Conservation (phyloP, 2,888 invertebrate species). For the Pristionchus exspectatus region DNA sequence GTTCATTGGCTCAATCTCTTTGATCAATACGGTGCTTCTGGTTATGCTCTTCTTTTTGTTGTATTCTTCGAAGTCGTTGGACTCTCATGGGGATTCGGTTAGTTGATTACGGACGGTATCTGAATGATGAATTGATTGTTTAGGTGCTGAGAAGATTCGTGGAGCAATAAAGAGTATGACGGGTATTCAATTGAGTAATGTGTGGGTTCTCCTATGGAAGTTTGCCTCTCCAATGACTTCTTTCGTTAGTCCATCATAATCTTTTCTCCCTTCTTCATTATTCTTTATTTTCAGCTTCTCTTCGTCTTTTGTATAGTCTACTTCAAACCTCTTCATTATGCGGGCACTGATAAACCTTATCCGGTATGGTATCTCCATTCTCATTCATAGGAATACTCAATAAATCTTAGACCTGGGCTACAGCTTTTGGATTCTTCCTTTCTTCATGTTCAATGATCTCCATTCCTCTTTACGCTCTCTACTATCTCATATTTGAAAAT, state of each 20-base stretch:
- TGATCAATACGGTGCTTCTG: slow-evolving; percentile 90
- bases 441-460: slow-evolving; percentile 90
- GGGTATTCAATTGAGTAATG: slow-evolving; percentile 87
- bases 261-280: neutral
- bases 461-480: slow-evolving; percentile 89
- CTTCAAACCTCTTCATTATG: slow-evolving; percentile 87
- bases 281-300: slow-evolving; percentile 83
- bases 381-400: neutral
- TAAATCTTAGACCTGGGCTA: slow-evolving; percentile 84
- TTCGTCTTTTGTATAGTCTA: slow-evolving; percentile 89
- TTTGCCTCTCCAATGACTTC: slow-evolving; percentile 91
- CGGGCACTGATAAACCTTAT: slow-evolving; percentile 84
- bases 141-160: slow-evolving; percentile 85
- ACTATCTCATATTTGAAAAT: slow-evolving; percentile 82
- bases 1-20: slow-evolving; percentile 90
- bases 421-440: slow-evolving; percentile 88
- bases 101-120: slow-evolving; percentile 86
- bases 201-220: slow-evolving; percentile 91
- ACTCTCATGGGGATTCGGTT: slow-evolving; percentile 90
- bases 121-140: slow-evolving; percentile 45
- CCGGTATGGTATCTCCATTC: slow-evolving; percentile 80
- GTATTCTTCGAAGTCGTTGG: slow-evolving; percentile 93
- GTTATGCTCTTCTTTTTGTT: slow-evolving; percentile 89
- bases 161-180: slow-evolving; percentile 90
- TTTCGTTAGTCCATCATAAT: slow-evolving; percentile 83